phyloP scores from a whole-genome alignment of 1,140 invertebrate genomes.

The Tetragnatha versicolor region DNA sequence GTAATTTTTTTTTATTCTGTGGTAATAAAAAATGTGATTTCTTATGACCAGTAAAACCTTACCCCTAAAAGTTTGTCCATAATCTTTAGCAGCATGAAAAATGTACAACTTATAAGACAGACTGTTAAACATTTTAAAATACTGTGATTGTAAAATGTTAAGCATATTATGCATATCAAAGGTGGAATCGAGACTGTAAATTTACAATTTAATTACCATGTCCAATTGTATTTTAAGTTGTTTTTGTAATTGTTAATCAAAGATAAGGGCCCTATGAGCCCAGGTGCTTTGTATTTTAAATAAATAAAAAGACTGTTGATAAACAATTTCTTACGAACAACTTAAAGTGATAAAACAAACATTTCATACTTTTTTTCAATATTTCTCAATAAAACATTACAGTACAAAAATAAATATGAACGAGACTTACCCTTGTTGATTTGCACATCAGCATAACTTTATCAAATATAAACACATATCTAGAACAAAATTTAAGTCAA shows the following conservation, averaged over 20 bases:
- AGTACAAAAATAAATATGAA: background rate
- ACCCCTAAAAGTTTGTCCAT: slow-evolving; percentile 68
- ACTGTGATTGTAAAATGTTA: background rate
- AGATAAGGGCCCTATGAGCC: too few species aligned
- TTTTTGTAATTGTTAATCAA: too few species aligned
- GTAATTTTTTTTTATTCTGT: slow-evolving; percentile 41
- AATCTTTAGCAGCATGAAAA: slow-evolving; percentile 61
- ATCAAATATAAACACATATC: slow-evolving; percentile 96
- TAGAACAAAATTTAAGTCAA: slow-evolving; percentile 60
- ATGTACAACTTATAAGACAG: background rate
- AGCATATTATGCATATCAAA: too few species aligned
- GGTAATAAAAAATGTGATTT: too few species aligned
- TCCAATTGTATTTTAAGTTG: too few species aligned
- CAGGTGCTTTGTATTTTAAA: too few species aligned
- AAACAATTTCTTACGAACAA: background rate
- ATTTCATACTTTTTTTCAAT: too few species aligned
- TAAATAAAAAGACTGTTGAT: too few species aligned
- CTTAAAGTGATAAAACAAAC: background rate
- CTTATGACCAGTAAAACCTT: slow-evolving; percentile 58
- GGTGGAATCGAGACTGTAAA: too few species aligned
- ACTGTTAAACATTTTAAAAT: background rate
- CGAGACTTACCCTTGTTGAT: slow-evolving; percentile 74
- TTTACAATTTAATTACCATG: too few species aligned
- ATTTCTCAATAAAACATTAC: background rate
- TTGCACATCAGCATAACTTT: slow-evolving; percentile 96